Percentiles rank a stretch among this genome's conserved stretches.
These are phyloP conservation scores for Eurytemora carolleeae DNA, from an alignment of 1,140 invertebrate genomes.

Conservation along the genomic window DNA sequence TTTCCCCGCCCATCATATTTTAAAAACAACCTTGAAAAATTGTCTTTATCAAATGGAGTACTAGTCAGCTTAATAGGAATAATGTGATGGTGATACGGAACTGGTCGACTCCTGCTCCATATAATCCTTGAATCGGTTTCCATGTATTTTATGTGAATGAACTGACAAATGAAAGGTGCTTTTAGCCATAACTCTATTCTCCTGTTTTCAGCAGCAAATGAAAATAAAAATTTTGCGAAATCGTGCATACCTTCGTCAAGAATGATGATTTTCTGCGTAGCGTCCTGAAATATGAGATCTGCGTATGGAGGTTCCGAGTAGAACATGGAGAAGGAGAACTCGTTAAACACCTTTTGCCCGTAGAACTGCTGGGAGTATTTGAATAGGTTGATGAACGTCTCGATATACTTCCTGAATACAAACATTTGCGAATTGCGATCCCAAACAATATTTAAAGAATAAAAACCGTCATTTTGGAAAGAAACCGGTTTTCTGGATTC, in stretches of 20 bases:
- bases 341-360: conserved; percentile 56
- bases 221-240: conserved; percentile 19
- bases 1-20: too few relatives aligned
- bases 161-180: neutral
- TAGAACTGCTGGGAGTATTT: conserved; percentile 77
- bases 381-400: conserved; percentile 65
- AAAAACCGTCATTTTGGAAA: too few relatives aligned
- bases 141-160: neutral
- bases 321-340: conserved; percentile 80
- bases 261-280: conserved; percentile 51
- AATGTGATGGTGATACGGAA: too few relatives aligned
- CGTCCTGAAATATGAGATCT: conserved; percentile 80
- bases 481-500: too few relatives aligned
- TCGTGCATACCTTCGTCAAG: conserved; percentile 19
- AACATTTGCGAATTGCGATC: too few relatives aligned
- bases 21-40: too few relatives aligned
- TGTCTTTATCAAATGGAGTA: too few relatives aligned
- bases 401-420: conserved; percentile 38
- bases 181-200: neutral
- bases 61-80: too few relatives aligned
- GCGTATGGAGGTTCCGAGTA: conserved; percentile 51
- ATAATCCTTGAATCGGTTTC: neutral
- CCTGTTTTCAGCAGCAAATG: neutral
- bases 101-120: too few relatives aligned
- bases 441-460: too few relatives aligned